Base-by-base conservation (phyloP, 1,140 invertebrate species). In the Sitodiplosis mosellana region DNA sequence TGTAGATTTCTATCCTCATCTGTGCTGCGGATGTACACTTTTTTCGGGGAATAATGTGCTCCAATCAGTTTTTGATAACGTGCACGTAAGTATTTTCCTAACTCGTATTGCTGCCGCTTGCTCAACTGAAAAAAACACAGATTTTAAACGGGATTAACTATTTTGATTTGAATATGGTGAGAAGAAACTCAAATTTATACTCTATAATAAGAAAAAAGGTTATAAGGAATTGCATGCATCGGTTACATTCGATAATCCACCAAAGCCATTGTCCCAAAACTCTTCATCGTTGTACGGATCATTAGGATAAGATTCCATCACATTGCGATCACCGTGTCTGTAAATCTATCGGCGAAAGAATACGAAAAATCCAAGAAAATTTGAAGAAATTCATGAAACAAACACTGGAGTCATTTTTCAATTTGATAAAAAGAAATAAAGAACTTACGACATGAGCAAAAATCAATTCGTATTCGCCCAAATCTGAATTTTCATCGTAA, bases 1-100 rank as follows among this genome's bases (percentile, higher is more conserved):
- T 90, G 91, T 7, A 95, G 63, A 14, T 89, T 90, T 19, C 90
- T 72, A 67, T 94, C 87, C 2, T 80, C 76, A 66, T 90, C 82
- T 2, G 89, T 91, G 46, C 86, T 88, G 43, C 69, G 69, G 0
- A 89, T 62, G 54, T 74, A 73, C 43, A 90, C 73, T 57, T 88
- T 60, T 8, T 64, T 55, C 47, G 55, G 62, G 49, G 68, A 75
- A 73, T 60, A 77, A 47, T 51, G 65, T 14, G 63, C 47, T 65
- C 65, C 69, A 52, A 83, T 46, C 19, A 74, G 52, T 21, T 65
- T 53, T 15, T 62, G 59, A 61, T 91, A 92, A 7, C 81, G 69
- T 34, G 74, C 56, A n/a, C 83, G 67, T 1, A 91, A 60, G 74
- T 75, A 88, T 57, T 78, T 66, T 15, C 89, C 88, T 4, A 91